Percentiles rank a stretch among this genome's conserved stretches.
Evolutionary conservation across 2,113 vertebrate genomes (phyloP).

Genomic region (Plectropomus leopardus): DNA sequence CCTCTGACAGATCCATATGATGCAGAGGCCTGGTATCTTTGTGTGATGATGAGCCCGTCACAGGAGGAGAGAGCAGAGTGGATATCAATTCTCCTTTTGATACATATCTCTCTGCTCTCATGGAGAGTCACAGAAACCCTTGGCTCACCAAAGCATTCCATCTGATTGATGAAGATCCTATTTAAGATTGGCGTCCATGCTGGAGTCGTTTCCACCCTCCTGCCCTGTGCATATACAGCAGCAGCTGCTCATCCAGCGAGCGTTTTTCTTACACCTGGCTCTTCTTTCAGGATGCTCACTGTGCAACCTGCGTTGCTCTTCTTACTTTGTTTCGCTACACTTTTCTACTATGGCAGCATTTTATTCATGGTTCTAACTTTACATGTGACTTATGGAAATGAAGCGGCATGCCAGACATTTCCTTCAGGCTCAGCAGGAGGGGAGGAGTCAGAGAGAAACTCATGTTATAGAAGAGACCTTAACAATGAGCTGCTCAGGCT

Average conservation of each 20-base stretch:
- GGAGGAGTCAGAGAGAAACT: neutral
- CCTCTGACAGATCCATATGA: conserved; percentile 25
- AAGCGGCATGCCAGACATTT: neutral
- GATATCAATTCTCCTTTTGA: conserved; percentile 93
- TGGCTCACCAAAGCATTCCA: conserved; percentile 89
- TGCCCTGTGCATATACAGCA: conserved; percentile 1
- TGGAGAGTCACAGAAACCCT: conserved; percentile 90
- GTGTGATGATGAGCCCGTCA: conserved; percentile 89
- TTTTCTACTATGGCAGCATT: neutral
- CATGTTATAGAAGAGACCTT: too few species aligned
- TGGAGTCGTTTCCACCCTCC: conserved; percentile 83
- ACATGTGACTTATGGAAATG: too few species aligned
- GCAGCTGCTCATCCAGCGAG: neutral
- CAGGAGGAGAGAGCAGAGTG: conserved; percentile 87
- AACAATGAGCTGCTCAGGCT: neutral
- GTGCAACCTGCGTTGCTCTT: neutral
- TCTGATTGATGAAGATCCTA: conserved; percentile 94
- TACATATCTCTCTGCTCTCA: conserved; percentile 90
- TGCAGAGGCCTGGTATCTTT: conserved; percentile 84
- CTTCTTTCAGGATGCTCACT: neutral
- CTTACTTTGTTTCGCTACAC: neutral
- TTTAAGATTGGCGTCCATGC: conserved; percentile 91
- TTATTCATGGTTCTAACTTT: neutral
- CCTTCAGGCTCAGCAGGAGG: neutral
- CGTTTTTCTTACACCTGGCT: neutral